Conservation (phyloP, 2,113 vertebrate species). For the Micromys minutus region DNA sequence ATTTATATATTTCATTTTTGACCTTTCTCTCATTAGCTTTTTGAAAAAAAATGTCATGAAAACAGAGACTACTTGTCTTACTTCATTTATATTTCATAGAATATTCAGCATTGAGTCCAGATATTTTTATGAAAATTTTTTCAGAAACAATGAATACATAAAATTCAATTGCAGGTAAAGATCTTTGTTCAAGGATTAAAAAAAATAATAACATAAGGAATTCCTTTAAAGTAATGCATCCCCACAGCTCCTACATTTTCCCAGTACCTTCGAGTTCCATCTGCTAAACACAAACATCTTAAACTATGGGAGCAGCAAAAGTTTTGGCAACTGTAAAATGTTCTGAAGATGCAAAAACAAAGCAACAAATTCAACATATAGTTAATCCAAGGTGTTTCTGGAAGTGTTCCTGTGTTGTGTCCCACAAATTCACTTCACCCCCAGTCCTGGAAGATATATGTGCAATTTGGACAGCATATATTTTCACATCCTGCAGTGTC, state of each 20-base stretch:
- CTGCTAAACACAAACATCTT: neutral
- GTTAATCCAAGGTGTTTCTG: neutral
- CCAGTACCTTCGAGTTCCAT: neutral
- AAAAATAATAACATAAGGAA: neutral
- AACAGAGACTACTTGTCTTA: neutral
- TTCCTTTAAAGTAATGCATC: neutral
- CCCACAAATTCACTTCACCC: neutral
- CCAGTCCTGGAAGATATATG: too few species aligned
- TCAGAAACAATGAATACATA: slow-evolving; percentile 27
- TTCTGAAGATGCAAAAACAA: neutral
- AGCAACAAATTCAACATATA: neutral
- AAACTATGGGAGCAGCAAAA: neutral
- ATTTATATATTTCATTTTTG: slow-evolving; percentile 27
- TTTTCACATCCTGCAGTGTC: too few species aligned
- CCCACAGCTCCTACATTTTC: neutral
- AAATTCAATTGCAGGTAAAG: slow-evolving; percentile 39
- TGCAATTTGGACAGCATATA: neutral
- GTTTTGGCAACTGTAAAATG: too few species aligned
- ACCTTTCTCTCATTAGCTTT: neutral
- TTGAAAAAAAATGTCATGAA: neutral
- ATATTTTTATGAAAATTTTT: neutral
- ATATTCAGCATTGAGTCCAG: neutral
- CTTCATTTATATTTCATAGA: neutral
- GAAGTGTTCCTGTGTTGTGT: neutral
- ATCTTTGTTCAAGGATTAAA: neutral